Percentiles rank a stretch among this genome's conserved stretches.
These are phyloP conservation scores for Cyclopterus lumpus DNA, from an alignment of 2,797 vertebrate genomes.

Conservation along the genomic window DNA sequence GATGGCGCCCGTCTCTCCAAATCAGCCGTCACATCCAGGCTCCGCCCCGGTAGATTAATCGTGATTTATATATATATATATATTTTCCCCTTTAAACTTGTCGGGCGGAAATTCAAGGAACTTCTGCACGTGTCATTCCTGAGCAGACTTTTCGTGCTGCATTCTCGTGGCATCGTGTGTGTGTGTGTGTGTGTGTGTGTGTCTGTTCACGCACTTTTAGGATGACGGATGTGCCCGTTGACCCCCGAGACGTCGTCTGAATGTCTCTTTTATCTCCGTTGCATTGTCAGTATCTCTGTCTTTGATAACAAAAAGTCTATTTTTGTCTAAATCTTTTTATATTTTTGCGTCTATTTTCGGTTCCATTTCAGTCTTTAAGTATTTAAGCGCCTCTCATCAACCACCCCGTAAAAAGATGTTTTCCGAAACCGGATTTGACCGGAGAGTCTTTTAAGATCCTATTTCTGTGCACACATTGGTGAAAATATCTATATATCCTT, in stretches of 20 bases:
- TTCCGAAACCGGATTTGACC: slow-evolving; percentile 28
- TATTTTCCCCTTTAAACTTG: no score
- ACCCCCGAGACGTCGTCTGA: slow-evolving; percentile 41
- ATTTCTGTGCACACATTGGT: background rate
- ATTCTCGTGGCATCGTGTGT: slow-evolving; percentile 47
- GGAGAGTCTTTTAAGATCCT: background rate
- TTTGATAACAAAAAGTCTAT: slow-evolving; percentile 16
- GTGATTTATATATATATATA: no score
- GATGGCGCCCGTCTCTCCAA: no score
- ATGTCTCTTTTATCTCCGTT: slow-evolving; percentile 32
- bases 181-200: background rate
- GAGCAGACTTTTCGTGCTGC: slow-evolving; percentile 58
- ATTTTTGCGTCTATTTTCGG: slow-evolving; percentile 34
- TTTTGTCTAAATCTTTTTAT: no score
- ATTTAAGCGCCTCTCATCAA: slow-evolving; percentile 26
- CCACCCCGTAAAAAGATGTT: slow-evolving; percentile 32
- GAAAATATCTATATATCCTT: background rate
- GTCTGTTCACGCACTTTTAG: slow-evolving; percentile 56
- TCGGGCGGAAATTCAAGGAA: slow-evolving; percentile 10
- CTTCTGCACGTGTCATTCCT: slow-evolving; percentile 4
- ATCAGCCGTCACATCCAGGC: slow-evolving; percentile 28
- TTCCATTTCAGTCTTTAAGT: slow-evolving; percentile 27
- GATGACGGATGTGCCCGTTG: slow-evolving; percentile 57
- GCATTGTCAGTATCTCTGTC: slow-evolving; percentile 9
- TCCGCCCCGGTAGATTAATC: slow-evolving; percentile 61